Evolutionary conservation across 1,140 invertebrate species (phyloP), one percentile per base, ranked within the genome.

Genomic region (Mesaphorura yosii): DNA sequence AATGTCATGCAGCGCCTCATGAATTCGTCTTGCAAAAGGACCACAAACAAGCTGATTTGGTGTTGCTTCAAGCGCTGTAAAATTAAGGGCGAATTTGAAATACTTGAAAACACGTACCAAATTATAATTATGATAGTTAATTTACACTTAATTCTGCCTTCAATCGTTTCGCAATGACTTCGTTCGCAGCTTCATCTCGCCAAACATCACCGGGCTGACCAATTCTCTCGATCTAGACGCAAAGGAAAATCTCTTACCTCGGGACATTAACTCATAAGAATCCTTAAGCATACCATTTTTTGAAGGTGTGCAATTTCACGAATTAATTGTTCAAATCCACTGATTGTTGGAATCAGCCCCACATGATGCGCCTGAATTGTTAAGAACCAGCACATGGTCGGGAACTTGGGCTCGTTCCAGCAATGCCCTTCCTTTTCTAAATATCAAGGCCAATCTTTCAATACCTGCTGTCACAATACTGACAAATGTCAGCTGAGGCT

Each of bases 331-430:
- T 88, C 84, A 67, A 95, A 90, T 47, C 86, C 87, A 65, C 88
- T 82, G 19, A 90, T 75, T 2, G 86, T 81, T 2, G 93, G 91
- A 56, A 94, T 73, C 23, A 95, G 75, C 23, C 87, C 83, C 31
- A 97, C 75, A 67, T 95, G 89, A 71, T 96, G 89, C 66, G 83
- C 86, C 66, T 93, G 86, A 14, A 97, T 73, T 0, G 92, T 95
- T 26, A 97, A 71, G 70, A 94, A 96, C 86, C 93, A 97, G 67
- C 92, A 96, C 60, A 94, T 86, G 0, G 92, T 96, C 26, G 87
- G 83, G 70, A 98, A 97, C 66, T 92, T 95, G 0, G 82, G 75
- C 48, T 87, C 82, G 34, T 77, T 75, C 80, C 82, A 85, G 39
- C 70, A 69, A 64, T 79, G 75, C 17, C 62, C 66, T 26, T 71